Base-by-base conservation (phyloP, 2,888 invertebrate species). In the Anarsia innoxiella region DNA sequence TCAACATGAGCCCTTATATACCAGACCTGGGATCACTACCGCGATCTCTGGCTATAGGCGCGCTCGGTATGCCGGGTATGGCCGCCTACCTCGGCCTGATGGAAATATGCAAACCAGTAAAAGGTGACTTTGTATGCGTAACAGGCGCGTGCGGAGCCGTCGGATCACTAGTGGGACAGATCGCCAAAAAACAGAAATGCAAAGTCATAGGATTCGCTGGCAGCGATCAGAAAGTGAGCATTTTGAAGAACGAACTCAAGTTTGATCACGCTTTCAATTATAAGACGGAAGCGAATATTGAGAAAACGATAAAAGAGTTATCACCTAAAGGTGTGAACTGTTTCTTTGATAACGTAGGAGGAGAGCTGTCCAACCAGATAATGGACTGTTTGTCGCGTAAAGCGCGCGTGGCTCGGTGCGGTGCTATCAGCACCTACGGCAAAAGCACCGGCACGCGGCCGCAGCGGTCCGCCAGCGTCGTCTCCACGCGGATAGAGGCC, bases 281-380 rank as follows among this genome's bases (percentile, higher is more conserved):
- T 66, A 92, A 91, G 64, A 88, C 79, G 2, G 73, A 69, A 12
- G 54, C 86, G 42, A 38, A 59, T 36, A 45, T 89, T 12, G 66
- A 62, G 6, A 39, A 34, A 0, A 58, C 76, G 14, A 61, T 92
- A 37, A 78, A 75, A 38, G 72, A 86, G 59, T 71, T 68, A 26
- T 88, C 89, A 2, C 88, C 89, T 0, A 65, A 88, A 4, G 90
- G 90, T 2, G 69, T 92, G 0, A 90, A 92, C 55, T 89, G 89
- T 48, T 91, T 88, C 56, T 91, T 91, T 57, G 91, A 92, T 55
- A 91, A 91, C 56, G 91, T 90, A 11, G 91, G 90, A 1, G 90
- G 90, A 2, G 80, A 83, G n/a, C 71, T 90, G 23, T 84, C 87
- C 3, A 66, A 69, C 12, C 66, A 53, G 0, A 84, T 90, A 9